Percentiles rank a stretch among this genome's conserved stretches.
Evolutionary conservation across 2,888 invertebrate genomes (phyloP).

Genomic region (Acleris literana): DNA sequence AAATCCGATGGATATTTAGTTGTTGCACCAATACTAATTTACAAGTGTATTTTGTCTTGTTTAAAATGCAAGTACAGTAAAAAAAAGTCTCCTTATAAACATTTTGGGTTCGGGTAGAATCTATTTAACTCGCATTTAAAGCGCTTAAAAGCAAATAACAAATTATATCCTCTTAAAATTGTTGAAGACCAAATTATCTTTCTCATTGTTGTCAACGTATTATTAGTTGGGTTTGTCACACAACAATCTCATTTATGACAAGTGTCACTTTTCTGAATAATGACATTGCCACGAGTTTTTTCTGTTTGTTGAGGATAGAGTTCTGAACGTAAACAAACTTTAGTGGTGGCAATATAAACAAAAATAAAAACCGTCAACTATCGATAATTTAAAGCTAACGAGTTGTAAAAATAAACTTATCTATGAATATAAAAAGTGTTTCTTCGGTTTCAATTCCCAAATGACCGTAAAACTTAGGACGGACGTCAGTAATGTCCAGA

Average conservation of each 20-base stretch:
- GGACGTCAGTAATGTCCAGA: constrained; percentile 67
- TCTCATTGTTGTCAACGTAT: not conserved
- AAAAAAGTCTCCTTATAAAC: too few species aligned
- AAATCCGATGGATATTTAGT: too few species aligned
- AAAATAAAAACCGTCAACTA: constrained; percentile 18
- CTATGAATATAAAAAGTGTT: constrained; percentile 5
- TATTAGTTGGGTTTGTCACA: not conserved
- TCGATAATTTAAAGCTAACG: constrained; percentile 7
- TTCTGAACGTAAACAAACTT: constrained; percentile 10
- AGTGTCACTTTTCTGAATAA: constrained; percentile 7
- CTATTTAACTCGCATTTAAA: too few species aligned
- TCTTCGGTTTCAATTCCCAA: constrained; percentile 27
- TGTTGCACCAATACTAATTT: too few species aligned
- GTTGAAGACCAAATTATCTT: not conserved
- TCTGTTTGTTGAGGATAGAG: constrained; percentile 5
- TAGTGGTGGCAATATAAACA: constrained; percentile 21
- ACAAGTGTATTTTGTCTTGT: too few species aligned
- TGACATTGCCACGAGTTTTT: not conserved
- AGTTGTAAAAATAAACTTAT: constrained; percentile 10
- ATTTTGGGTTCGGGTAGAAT: too few species aligned
- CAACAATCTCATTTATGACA: not conserved
- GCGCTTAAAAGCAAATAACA: too few species aligned
- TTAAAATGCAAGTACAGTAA: too few species aligned
- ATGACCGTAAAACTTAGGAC: constrained; percentile 49
- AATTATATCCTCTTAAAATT: not conserved